These are phyloP conservation scores for Pachydiplax longipennis DNA, from an alignment of 2,888 invertebrate genomes.

Conservation along the genomic window DNA sequence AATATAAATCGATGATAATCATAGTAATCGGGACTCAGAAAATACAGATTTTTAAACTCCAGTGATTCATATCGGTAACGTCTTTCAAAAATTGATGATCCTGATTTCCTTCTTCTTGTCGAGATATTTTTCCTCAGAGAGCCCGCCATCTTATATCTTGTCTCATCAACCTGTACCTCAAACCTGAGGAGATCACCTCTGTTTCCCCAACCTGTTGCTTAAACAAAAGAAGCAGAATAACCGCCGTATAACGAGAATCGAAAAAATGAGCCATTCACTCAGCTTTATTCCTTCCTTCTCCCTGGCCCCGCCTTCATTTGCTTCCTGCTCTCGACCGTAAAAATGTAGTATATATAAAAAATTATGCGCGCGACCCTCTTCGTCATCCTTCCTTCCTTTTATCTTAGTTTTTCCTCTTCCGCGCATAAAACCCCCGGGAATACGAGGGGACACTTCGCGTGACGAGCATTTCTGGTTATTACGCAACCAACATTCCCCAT, in stretches of 20 bases:
- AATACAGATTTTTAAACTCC: no score
- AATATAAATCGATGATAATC: no score
- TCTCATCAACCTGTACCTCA: no score
- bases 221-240: background rate
- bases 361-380: background rate
- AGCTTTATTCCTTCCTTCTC: background rate
- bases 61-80: no score
- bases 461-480: conserved; percentile 8
- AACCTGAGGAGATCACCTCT: background rate
- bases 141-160: no score
- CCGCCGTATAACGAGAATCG: background rate
- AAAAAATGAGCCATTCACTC: background rate
- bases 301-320: background rate
- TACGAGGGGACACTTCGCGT: conserved; percentile 2
- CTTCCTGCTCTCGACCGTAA: background rate
- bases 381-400: background rate
- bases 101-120: no score
- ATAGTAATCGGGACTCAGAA: no score
- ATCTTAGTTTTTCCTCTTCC: background rate
- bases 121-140: no score
- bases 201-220: background rate
- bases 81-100: no score
- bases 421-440: background rate
- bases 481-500: background rate
- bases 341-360: background rate